A percentile compares a stretch with the other conserved stretches of the same genome.
Conservation (phyloP, 2,113 vertebrate genomes). For the Heptranchias perlo region DNA sequence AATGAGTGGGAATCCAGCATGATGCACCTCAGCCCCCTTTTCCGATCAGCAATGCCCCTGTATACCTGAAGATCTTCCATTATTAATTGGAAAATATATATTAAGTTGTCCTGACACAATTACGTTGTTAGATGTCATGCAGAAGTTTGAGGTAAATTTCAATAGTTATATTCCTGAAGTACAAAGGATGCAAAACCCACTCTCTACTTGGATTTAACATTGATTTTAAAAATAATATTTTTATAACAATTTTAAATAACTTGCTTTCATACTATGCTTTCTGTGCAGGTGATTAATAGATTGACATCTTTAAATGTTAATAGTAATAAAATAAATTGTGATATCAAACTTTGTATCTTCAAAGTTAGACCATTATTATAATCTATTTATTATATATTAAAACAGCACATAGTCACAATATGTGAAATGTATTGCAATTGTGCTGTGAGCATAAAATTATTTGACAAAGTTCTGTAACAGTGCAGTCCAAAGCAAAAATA, state of each 20-base stretch:
- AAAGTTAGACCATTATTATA: not conserved
- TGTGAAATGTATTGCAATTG: not conserved
- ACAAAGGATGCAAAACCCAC: not conserved
- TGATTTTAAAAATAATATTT: not conserved
- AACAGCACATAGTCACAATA: not conserved
- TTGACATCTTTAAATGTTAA: not conserved
- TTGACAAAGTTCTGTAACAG: not conserved
- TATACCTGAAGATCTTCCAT: not conserved
- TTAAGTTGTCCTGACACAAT: not conserved
- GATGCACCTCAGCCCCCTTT: not conserved
- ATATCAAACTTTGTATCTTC: not conserved
- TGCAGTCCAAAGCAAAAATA: not conserved
- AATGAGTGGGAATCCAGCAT: not conserved
- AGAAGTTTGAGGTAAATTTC: too few species aligned
- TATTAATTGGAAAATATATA: not conserved
- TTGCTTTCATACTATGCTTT: not conserved
- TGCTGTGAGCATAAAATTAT: constrained; percentile 5
- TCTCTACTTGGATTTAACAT: not conserved
- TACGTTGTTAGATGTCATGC: not conserved
- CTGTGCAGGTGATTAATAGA: not conserved
- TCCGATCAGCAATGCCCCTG: not conserved
- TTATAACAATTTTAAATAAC: not conserved
- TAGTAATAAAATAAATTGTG: not conserved
- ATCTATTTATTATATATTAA: not conserved
- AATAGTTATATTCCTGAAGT: not conserved